phyloP scores from a whole-genome alignment of 1,140 invertebrate species.

The Subanguina moxae region DNA sequence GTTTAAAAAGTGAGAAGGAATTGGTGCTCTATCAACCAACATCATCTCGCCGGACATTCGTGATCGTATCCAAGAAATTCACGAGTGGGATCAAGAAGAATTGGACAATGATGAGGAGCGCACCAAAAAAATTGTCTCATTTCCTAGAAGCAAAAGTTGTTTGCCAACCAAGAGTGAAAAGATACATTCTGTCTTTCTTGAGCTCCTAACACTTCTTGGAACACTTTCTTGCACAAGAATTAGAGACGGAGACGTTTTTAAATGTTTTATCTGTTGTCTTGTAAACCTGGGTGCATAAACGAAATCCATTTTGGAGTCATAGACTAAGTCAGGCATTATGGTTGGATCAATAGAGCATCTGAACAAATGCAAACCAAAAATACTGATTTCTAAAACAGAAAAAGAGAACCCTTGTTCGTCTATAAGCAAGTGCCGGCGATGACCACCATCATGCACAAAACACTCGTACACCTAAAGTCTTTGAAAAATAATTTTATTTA shows the following conservation, averaged over 20 bases:
- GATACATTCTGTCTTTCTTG: too few relatives aligned
- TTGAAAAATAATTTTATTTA: neutral
- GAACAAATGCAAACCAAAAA: neutral
- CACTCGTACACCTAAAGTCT: conserved; percentile 35
- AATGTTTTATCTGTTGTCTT: neutral
- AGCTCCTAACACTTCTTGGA: too few relatives aligned
- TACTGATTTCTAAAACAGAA: neutral
- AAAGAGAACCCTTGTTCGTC: conserved; percentile 34
- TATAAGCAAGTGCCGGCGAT: conserved; percentile 32
- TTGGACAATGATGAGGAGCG: conserved; percentile 9
- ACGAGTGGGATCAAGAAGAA: conserved; percentile 14
- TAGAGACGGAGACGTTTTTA: neutral
- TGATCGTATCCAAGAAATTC: conserved; percentile 15
- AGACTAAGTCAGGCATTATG: conserved; percentile 35
- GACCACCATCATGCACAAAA: conserved; percentile 40
- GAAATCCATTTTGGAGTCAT: conserved; percentile 22
- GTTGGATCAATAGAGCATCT: conserved; percentile 38
- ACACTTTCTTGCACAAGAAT: too few relatives aligned
- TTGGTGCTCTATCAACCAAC: conserved; percentile 13
- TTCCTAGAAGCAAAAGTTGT: neutral
- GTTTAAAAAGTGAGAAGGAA: conserved; percentile 23
- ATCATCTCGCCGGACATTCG: conserved; percentile 13
- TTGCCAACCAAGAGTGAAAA: neutral
- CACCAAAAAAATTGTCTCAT: neutral
- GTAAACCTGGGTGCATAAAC: conserved; percentile 29